Base-by-base conservation (phyloP, 2,888 invertebrate species). In the Pharmacophagus antenor region DNA sequence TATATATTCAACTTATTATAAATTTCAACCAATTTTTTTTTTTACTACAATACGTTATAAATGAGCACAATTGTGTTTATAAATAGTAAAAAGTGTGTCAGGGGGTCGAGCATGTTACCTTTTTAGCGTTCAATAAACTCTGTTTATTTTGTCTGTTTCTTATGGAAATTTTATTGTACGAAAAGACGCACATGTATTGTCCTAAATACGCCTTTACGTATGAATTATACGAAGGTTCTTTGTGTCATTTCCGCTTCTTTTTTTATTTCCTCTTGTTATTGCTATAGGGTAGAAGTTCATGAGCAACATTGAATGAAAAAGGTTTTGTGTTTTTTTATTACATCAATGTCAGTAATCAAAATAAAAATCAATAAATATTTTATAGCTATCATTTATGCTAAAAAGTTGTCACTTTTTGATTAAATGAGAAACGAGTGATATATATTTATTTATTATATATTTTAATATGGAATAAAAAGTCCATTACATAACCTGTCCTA, bases 91-190 rank as follows among this genome's bases (percentile, higher is more conserved):
- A 23, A 25, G 25, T 48, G 7, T 48, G 48, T 22, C 17, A 23
- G 6, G 10, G 15, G 48, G 48, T 22, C 48, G 21, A 7, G 17
- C n/a, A 25, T 10, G 25, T 22, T 23, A 22, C 17, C 12, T 12
- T 22, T 17, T 15, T 5, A 17, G 5, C 21, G 15, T 25, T 48
- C 5, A 25, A 15, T 48, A 15, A 48, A 17, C 6, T 25, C 5
- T 48, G 48, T 48, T 22, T 48, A 48, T 48, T 22, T 25, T n/a
- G 48, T 48, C 48, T 48, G 48, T n/a, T 47, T 48, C 5, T n/a
- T 48, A 23, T 48, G n/a, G 23, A 22, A 48, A 25, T 12, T 47
- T 22, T 22, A 22, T 21, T 47, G 42, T n/a, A 44, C n/a, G 42
- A 44, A 44, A 44, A 44, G 17, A 18, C 17, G n/a, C 8, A 44